These are phyloP conservation scores for Eulemur rufifrons DNA, from an alignment of 2,113 vertebrate species.

Conservation along the genomic window DNA sequence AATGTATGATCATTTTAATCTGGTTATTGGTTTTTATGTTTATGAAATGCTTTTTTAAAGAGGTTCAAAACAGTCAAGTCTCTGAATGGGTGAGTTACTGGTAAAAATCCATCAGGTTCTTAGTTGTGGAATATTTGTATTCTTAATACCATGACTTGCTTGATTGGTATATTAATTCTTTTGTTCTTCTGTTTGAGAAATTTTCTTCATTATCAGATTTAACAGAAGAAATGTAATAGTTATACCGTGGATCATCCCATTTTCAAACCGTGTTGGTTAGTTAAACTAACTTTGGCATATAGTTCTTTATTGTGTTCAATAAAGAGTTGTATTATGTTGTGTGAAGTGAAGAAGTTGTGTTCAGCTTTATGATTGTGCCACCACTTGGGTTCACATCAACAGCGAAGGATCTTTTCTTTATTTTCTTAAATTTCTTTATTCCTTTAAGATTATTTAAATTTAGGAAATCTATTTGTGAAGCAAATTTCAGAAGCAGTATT, in stretches of 20 bases:
- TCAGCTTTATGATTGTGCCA: background rate
- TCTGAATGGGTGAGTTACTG: conserved; percentile 27
- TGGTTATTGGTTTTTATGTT: background rate
- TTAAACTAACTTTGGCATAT: background rate
- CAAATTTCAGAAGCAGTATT: conserved; percentile 58
- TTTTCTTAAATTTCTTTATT: background rate
- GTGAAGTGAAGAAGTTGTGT: background rate
- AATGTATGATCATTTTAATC: conserved; percentile 10
- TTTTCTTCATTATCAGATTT: conserved; percentile 43
- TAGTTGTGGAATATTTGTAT: conserved; percentile 22
- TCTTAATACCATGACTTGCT: conserved; percentile 27
- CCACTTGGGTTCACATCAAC: background rate
- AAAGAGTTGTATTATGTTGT: too few species aligned
- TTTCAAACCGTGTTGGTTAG: conserved; percentile 16
- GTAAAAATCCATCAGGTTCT: conserved; percentile 31
- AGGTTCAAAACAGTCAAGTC: conserved; percentile 20
- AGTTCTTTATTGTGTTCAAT: background rate
- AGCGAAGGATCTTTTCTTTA: background rate
- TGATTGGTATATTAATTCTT: background rate
- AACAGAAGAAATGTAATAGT: conserved; percentile 26
- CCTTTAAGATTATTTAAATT: conserved; percentile 34
- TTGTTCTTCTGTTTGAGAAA: conserved; percentile 43
- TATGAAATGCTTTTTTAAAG: conserved; percentile 32
- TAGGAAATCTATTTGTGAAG: conserved; percentile 44
- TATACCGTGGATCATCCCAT: background rate